These are phyloP conservation scores for Istiophorus platypterus DNA, from an alignment of 2,113 vertebrate genomes.

Conservation along the genomic window DNA sequence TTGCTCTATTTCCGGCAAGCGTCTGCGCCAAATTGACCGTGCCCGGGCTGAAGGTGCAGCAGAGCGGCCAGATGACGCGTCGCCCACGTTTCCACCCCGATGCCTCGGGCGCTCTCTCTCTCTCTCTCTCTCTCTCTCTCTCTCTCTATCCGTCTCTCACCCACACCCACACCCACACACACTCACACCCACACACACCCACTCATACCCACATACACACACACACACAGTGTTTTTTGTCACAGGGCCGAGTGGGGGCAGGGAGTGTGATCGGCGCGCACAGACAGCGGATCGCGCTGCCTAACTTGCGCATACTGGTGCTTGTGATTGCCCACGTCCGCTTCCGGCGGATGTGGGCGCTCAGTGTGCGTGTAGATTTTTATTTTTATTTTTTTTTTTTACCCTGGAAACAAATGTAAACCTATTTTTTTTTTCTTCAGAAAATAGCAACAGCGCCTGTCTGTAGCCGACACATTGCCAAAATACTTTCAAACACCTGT, in stretches of 20 bases:
- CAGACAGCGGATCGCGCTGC: slow-evolving; percentile 25
- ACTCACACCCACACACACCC: too few species aligned
- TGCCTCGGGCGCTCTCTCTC: slow-evolving; percentile 9
- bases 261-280: slow-evolving; percentile 66
- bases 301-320: slow-evolving; percentile 30
- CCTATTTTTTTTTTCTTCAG: background rate
- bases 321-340: slow-evolving; percentile 63
- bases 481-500: slow-evolving; percentile 28
- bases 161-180: slow-evolving; percentile 8
- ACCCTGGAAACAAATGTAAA: slow-evolving; percentile 15
- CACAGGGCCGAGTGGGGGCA: slow-evolving; percentile 58
- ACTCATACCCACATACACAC: background rate
- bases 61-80: slow-evolving; percentile 54
- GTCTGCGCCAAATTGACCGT: background rate
- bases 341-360: too few species aligned
- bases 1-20: background rate
- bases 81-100: slow-evolving; percentile 20
- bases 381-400: slow-evolving; percentile 2
- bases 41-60: slow-evolving; percentile 24
- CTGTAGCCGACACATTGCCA: background rate
- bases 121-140: slow-evolving; percentile 9
- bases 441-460: slow-evolving; percentile 36
- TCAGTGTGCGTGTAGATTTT: slow-evolving; percentile 2
- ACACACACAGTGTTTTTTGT: slow-evolving; percentile 19
- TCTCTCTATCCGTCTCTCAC: too few species aligned